Evolutionary conservation across 2,888 invertebrate species (phyloP).

Genomic region (Nemoura dubitans): DNA sequence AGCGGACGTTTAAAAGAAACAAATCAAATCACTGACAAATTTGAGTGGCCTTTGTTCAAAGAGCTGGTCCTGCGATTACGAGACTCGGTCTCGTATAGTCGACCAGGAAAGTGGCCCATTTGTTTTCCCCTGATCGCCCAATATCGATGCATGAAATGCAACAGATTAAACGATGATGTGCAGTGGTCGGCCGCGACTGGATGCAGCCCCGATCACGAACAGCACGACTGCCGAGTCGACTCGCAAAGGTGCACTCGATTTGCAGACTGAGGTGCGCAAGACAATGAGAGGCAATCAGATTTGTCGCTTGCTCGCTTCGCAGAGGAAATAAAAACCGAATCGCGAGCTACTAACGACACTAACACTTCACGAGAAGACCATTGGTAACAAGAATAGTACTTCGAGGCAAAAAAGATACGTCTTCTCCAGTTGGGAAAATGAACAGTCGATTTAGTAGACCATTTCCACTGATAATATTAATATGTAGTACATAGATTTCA

Average conservation of each 20-base stretch:
- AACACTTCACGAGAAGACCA: too few relatives aligned
- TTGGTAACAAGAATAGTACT: too few relatives aligned
- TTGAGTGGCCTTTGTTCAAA: background rate
- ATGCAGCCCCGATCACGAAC: slow-evolving; percentile 1
- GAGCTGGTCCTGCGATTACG: background rate
- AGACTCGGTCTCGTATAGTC: background rate
- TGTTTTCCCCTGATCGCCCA: background rate
- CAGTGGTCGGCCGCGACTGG: background rate
- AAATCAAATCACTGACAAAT: background rate
- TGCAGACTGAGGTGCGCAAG: background rate
- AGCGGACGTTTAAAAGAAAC: background rate
- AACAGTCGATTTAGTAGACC: too few relatives aligned
- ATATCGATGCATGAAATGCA: background rate
- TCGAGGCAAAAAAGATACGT: too few relatives aligned
- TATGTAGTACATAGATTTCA: too few relatives aligned
- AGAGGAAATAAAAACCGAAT: background rate
- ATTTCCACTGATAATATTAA: too few relatives aligned
- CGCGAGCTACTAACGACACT: too few relatives aligned
- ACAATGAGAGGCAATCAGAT: background rate
- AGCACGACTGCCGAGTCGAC: background rate
- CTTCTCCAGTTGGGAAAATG: too few relatives aligned
- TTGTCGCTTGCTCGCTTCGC: background rate
- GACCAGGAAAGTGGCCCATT: background rate
- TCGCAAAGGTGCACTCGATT: background rate
- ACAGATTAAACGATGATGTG: slow-evolving; percentile 3